These are phyloP conservation scores for Paraescarpia echinospica DNA, from an alignment of 1,140 invertebrate genomes.

Conservation along the genomic window DNA sequence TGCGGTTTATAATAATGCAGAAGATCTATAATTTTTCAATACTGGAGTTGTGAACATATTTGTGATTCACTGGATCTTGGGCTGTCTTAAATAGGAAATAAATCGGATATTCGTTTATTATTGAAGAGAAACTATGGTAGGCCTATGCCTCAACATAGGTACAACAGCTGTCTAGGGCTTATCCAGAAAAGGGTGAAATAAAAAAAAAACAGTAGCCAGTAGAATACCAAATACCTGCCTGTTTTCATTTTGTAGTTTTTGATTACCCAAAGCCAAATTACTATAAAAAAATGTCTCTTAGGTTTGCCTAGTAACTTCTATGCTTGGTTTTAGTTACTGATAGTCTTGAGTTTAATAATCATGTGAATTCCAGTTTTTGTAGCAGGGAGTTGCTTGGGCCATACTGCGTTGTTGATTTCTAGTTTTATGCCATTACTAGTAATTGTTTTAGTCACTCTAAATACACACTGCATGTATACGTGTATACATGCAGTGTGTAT, in stretches of 20 bases:
- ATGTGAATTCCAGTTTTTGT: not conserved
- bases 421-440: not conserved
- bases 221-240: not conserved
- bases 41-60: not conserved
- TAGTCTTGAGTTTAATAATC: not conserved
- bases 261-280: not conserved
- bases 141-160: not conserved
- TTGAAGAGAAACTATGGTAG: too few species aligned
- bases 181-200: not conserved
- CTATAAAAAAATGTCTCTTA: not conserved
- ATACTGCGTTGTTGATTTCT: not conserved
- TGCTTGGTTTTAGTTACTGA: not conserved
- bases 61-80: not conserved
- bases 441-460: not conserved
- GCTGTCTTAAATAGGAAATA: not conserved
- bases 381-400: not conserved
- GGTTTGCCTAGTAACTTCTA: not conserved
- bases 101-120: too few species aligned
- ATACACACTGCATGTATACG: not conserved
- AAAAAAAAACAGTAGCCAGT: not conserved
- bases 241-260: not conserved
- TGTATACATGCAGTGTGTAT: too few species aligned
- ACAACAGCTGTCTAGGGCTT: not conserved
- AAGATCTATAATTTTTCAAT: not conserved
- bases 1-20: not conserved